Conservation (phyloP, 64 coral and sea anemone genomes). For the Actinia tenebrosa region DNA sequence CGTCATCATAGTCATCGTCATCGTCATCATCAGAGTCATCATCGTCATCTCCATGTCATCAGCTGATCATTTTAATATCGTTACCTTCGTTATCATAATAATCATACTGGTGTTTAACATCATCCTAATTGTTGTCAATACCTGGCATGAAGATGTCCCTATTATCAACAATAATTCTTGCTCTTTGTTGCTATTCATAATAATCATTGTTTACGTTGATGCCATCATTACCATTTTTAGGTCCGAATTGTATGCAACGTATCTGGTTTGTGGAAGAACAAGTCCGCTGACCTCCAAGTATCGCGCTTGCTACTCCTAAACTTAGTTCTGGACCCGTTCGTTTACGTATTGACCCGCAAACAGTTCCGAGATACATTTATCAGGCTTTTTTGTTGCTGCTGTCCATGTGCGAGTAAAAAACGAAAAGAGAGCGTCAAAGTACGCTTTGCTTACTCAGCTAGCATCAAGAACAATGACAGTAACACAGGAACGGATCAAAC, state of each 20-base stretch:
- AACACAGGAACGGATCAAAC: background rate
- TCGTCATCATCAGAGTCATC: no score
- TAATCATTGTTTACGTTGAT: no score
- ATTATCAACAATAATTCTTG: no score
- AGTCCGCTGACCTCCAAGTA: slow-evolving; percentile 14
- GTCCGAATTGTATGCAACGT: slow-evolving; percentile 7
- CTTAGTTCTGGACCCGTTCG: slow-evolving; percentile 11
- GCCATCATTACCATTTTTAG: background rate
- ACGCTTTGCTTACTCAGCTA: slow-evolving; percentile 23
- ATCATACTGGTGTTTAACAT: no score
- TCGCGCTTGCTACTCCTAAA: slow-evolving; percentile 1
- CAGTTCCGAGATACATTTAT: background rate
- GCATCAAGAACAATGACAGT: slow-evolving; percentile 8
- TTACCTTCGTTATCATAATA: no score
- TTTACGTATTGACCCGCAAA: slow-evolving; percentile 16
- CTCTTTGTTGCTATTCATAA: background rate
- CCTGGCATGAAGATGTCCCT: no score
- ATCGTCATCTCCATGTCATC: no score
- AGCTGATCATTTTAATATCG: no score
- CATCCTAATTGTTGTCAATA: no score
- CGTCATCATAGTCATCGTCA: no score
- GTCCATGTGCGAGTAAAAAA: background rate
- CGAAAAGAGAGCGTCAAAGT: slow-evolving; percentile 17
- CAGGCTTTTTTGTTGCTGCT: slow-evolving; percentile 5
- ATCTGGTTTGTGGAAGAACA: background rate